Base-by-base conservation (phyloP, 2,888 invertebrate species). In the Noctua comes region DNA sequence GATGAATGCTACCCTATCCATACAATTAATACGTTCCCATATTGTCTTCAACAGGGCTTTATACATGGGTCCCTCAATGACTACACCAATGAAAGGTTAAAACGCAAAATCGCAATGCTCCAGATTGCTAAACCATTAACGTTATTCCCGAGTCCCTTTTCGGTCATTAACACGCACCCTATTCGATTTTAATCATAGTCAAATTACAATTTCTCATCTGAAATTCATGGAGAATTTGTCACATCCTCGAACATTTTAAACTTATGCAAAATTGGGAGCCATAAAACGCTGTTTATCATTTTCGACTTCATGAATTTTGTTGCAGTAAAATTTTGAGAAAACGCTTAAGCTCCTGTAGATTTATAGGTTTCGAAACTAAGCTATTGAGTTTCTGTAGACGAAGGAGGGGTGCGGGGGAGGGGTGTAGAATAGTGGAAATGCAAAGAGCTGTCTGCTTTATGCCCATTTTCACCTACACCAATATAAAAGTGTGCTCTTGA, bases 231-330 rank as follows among this genome's bases (percentile, higher is more conserved):
- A 62, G 31, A 62, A 78, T 78, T 82, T 64, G 74, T 79, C 71
- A 68, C 51, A 75, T 82, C 10, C 51, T 73, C 43, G 16, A 48
- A 69, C 51, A 72, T 82, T 68, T 68, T 46, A 72, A 83, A 79
- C 43, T 73, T 65, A 76, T 68, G 54, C 59, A 65, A 73, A 76
- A 72, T 83, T 57, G 43, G 6, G 2, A 59, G 7, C 70, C 59
- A 73, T 75, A 78, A 78, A 84, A 76, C 68, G 65, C 73, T 80
- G 77, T 83, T 73, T 78, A 83, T 83, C 80, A 86, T 83, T 76
- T 86, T 75, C 46, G 71, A 76, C 74, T 79, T 79, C 73, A 87
- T 84, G 74, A 74, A 85, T 75, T 76, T 82, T 77, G 77, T 64
- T 59, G 76, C 74, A 78, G 71, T 82, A 83, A 76, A 86, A 76